Conservation (phyloP, 2,888 invertebrate species). For the Dynastes grantii region DNA sequence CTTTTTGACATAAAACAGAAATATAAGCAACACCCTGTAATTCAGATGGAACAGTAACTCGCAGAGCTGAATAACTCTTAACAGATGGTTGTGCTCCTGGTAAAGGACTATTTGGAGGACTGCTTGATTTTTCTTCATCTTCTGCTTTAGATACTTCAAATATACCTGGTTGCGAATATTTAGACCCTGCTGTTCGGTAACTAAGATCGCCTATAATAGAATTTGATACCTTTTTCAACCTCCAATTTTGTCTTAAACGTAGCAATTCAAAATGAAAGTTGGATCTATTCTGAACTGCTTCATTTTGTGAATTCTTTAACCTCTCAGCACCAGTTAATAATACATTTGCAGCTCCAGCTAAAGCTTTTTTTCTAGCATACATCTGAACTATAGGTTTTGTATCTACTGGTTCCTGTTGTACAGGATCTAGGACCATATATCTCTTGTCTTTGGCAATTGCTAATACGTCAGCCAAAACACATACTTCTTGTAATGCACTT, state of each 20-base stretch:
- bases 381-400: conserved; percentile 91
- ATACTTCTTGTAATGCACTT: conserved; percentile 91
- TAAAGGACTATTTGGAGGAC: conserved; percentile 71
- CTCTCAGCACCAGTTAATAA: conserved; percentile 90
- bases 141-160: conserved; percentile 98
- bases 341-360: conserved; percentile 89
- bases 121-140: conserved; percentile 75
- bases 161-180: conserved; percentile 93
- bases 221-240: conserved; percentile 96
- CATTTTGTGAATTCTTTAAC: conserved; percentile 85
- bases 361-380: conserved; percentile 93
- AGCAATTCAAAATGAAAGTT: conserved; percentile 96
- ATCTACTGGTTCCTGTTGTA: conserved; percentile 87
- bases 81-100: conserved; percentile 69
- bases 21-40: conserved; percentile 97
- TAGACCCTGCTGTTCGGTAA: conserved; percentile 95
- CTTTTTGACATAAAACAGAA: conserved; percentile 95
- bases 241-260: conserved; percentile 92
- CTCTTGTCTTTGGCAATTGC: conserved; percentile 94
- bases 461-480: conserved; percentile 93
- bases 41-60: conserved; percentile 95
- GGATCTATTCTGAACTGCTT: conserved; percentile 83
- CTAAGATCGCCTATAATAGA: conserved; percentile 96
- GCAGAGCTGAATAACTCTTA: conserved; percentile 82
- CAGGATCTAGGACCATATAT: conserved; percentile 95